These are phyloP conservation scores for Seriola rivoliana DNA, from an alignment of 2,113 vertebrate species.

Conservation along the genomic window DNA sequence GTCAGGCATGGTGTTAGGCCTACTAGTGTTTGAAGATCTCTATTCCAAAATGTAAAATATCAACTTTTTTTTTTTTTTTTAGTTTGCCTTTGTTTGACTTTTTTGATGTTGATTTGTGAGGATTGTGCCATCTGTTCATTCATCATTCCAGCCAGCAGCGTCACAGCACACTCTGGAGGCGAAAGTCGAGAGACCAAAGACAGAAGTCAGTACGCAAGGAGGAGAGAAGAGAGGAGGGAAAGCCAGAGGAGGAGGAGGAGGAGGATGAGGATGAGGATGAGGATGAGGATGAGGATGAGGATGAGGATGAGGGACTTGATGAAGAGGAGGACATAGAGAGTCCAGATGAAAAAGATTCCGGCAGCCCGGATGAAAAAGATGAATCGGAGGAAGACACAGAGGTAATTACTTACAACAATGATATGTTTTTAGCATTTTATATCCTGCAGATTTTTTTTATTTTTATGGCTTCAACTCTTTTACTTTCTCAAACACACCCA, in stretches of 20 bases:
- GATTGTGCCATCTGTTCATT: conserved; percentile 1
- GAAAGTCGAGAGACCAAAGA: conserved; percentile 81
- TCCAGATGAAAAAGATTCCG: conserved; percentile 40
- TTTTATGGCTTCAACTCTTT: neutral
- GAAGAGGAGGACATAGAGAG: conserved; percentile 52
- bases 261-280: conserved; percentile 14
- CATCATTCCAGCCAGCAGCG: conserved; percentile 82
- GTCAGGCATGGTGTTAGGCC: conserved; percentile 62
- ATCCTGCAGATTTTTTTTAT: neutral
- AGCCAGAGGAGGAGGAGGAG: neutral
- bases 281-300: conserved; percentile 24
- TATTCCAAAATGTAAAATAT: neutral
- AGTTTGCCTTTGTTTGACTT: neutral
- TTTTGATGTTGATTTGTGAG: neutral
- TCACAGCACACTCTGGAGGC: conserved; percentile 85
- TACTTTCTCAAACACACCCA: conserved; percentile 28
- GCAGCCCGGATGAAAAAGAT: conserved; percentile 52
- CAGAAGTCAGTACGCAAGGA: conserved; percentile 63
- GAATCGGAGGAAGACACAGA: conserved; percentile 50
- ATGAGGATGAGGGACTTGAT: conserved; percentile 45
- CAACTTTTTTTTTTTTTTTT: neutral
- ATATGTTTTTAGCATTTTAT: neutral
- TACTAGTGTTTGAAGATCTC: neutral
- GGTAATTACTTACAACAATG: conserved; percentile 40
- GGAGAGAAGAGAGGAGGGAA: conserved; percentile 17